These are phyloP conservation scores for Mythimna lalbum DNA, from an alignment of 2,888 invertebrate genomes.

Conservation along the genomic window DNA sequence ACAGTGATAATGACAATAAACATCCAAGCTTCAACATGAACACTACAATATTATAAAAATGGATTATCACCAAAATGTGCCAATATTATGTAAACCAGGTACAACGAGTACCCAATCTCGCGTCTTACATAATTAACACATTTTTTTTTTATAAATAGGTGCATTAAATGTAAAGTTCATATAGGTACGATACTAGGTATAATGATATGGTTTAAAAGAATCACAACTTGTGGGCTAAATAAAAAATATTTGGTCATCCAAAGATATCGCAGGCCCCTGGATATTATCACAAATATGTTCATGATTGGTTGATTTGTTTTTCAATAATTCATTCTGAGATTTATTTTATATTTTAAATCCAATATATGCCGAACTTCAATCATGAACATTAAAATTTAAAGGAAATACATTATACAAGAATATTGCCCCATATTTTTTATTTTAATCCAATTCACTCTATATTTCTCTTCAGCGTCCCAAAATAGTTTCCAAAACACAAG, in stretches of 20 bases:
- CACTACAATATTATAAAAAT: constrained; percentile 46
- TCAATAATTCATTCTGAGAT: background rate
- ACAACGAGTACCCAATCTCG: constrained; percentile 83
- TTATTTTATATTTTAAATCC: constrained; percentile 1
- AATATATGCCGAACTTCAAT: constrained; percentile 1
- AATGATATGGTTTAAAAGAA: constrained; percentile 11
- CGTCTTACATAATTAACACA: constrained; percentile 82
- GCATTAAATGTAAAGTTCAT: background rate
- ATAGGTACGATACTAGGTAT: constrained; percentile 1
- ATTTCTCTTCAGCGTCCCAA: constrained; percentile 12
- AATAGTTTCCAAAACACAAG: constrained; percentile 26
- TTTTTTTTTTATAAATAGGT: constrained; percentile 62
- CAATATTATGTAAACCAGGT: constrained; percentile 80
- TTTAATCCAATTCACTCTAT: background rate
- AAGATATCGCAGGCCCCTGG: constrained; percentile 32
- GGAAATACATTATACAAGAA: constrained; percentile 1
- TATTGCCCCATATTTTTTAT: constrained; percentile 1
- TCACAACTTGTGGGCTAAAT: constrained; percentile 14
- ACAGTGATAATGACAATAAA: constrained; percentile 51
- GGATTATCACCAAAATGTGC: constrained; percentile 72
- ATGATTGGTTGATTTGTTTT: constrained; percentile 7
- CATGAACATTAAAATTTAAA: constrained; percentile 1
- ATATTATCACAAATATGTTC: constrained; percentile 36
- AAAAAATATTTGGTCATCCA: constrained; percentile 47
- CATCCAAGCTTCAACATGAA: constrained; percentile 57